Conservation (phyloP, 2,113 vertebrate species). For the Strix uralensis region DNA sequence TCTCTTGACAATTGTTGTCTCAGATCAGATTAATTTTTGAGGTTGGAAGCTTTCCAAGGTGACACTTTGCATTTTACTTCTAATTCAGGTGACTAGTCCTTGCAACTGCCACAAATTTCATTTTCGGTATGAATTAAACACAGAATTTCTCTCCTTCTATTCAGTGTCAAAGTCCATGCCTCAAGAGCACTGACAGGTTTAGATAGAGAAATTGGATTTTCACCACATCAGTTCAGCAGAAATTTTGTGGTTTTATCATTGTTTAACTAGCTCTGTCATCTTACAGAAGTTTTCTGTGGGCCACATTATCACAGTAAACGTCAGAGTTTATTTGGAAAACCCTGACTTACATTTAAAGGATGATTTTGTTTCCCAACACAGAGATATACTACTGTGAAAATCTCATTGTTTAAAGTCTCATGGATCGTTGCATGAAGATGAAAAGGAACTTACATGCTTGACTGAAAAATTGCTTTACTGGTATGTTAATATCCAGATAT, state of each 20-base stretch:
- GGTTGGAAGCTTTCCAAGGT: neutral
- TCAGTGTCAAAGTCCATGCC: neutral
- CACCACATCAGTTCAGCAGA: neutral
- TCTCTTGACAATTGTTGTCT: neutral
- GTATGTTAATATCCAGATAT: neutral
- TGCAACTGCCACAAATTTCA: neutral
- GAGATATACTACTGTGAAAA: neutral
- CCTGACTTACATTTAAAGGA: neutral
- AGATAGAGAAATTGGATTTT: constrained; percentile 5
- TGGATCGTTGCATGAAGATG: neutral
- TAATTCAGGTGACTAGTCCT: neutral
- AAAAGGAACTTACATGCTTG: neutral
- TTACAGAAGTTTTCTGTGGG: neutral
- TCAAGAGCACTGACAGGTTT: neutral
- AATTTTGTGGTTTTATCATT: neutral
- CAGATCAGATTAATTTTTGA: constrained; percentile 15
- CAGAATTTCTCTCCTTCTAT: neutral
- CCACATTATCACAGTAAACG: neutral
- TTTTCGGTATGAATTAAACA: neutral
- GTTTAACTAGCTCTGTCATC: neutral
- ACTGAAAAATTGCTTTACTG: neutral
- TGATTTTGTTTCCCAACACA: neutral
- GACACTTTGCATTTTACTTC: neutral
- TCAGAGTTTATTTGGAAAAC: neutral
- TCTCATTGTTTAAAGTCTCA: neutral